Evolutionary conservation across 1,140 invertebrate genomes (phyloP).

Genomic region (Stegodyphus mimosarum): DNA sequence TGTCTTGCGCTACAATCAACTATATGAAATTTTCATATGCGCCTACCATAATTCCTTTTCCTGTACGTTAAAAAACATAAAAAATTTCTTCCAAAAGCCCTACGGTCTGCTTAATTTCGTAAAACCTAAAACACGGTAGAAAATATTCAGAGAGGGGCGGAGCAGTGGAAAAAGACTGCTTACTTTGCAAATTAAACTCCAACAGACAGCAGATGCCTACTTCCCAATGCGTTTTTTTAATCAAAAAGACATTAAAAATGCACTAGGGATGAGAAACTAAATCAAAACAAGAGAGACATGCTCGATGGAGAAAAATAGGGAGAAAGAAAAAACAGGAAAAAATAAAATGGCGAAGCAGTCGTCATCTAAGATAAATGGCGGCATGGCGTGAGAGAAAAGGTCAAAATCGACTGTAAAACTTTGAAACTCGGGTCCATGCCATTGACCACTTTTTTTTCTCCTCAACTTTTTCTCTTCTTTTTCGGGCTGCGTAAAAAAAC

Average conservation of each 20-base stretch:
- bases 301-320: not conserved
- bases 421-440: constrained; percentile 46
- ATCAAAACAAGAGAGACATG: constrained; percentile 4
- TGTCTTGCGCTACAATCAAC: no score
- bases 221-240: constrained; percentile 36
- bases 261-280: constrained; percentile 6
- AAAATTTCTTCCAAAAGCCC: no score
- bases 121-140: no score
- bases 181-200: constrained; percentile 52
- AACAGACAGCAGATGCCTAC: constrained; percentile 1
- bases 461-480: not conserved
- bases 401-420: constrained; percentile 43
- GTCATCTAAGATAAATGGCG: constrained; percentile 36
- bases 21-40: no score
- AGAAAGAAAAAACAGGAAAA: not conserved
- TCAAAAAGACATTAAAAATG: constrained; percentile 54
- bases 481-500: constrained; percentile 16
- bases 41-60: no score
- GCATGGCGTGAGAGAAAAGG: constrained; percentile 29
- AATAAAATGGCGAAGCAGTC: not conserved
- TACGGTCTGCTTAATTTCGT: no score
- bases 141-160: no score
- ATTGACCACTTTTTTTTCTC: constrained; percentile 48
- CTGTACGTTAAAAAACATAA: no score
- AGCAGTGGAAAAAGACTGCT: not conserved